Conservation (phyloP, 2,113 vertebrate genomes). For the Cisticola juncidis region DNA sequence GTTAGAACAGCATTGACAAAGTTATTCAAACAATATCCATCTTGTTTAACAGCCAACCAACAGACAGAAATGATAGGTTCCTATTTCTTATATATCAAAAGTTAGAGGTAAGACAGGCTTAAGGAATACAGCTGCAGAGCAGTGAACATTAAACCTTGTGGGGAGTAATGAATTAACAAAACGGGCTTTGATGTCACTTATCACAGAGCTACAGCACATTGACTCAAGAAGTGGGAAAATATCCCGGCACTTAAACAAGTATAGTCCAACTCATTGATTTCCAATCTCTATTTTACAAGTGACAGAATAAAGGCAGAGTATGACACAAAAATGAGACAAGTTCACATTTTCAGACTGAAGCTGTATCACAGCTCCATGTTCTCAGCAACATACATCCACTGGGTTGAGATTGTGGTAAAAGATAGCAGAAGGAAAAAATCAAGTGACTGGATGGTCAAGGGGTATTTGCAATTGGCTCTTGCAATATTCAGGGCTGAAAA, state of each 20-base stretch:
- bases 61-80: background rate
- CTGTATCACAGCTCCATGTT: background rate
- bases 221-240: slow-evolving; percentile 4
- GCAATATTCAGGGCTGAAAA: background rate
- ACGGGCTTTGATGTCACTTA: slow-evolving; percentile 12
- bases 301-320: background rate
- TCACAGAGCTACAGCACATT: slow-evolving; percentile 14
- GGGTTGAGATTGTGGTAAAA: background rate
- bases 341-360: background rate
- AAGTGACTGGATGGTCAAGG: background rate
- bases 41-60: background rate
- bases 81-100: background rate
- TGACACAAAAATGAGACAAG: background rate
- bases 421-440: background rate
- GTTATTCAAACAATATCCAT: background rate
- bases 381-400: background rate
- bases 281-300: background rate
- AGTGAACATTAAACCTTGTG: background rate
- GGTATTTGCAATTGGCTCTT: background rate
- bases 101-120: background rate
- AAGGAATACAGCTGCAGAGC: background rate
- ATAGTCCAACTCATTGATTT: slow-evolving; percentile 11
- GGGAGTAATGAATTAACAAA: slow-evolving; percentile 8
- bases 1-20: background rate
- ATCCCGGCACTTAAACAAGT: background rate